A percentile compares a stretch with the other conserved stretches of the same genome.
phyloP scores from a whole-genome alignment of 2,113 vertebrate genomes.

The Phaetusa simplex region DNA sequence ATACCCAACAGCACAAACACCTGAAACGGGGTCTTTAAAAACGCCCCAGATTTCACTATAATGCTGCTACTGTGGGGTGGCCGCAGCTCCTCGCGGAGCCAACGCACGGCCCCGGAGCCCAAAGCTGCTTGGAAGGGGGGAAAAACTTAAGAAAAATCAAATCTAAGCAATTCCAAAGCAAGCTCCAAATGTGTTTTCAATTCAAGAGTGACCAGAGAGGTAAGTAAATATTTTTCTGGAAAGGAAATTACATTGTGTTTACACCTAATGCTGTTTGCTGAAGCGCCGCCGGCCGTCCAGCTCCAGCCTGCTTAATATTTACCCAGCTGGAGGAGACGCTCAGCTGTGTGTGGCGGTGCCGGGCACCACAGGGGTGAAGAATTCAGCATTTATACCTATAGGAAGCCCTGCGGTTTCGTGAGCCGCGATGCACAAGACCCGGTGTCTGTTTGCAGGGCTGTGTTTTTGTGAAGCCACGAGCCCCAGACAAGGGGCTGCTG shows the following conservation, averaged over 20 bases:
- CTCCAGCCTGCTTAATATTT: not conserved
- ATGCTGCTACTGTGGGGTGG: not conserved
- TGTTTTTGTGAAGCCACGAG: not conserved
- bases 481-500: not conserved
- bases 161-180: not conserved
- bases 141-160: not conserved
- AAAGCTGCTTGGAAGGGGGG: fast-evolving
- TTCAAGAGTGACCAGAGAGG: not conserved
- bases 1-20: not conserved
- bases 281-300: not conserved
- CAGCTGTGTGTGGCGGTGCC: not conserved
- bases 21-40: not conserved
- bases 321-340: constrained; percentile 9
- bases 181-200: not conserved
- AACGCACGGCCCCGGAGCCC: fast-evolving
- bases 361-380: not conserved
- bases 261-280: not conserved
- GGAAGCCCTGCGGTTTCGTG: not conserved
- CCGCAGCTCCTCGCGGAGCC: not conserved
- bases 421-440: not conserved
- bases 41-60: not conserved
- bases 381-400: not conserved
- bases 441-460: fast-evolving
- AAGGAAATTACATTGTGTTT: constrained; percentile 7
- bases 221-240: constrained; percentile 32